These are phyloP conservation scores for Aurelia sp. DNA, from an alignment of 30 jellyfish, hydroid and myxozoan species.

Conservation along the genomic window DNA sequence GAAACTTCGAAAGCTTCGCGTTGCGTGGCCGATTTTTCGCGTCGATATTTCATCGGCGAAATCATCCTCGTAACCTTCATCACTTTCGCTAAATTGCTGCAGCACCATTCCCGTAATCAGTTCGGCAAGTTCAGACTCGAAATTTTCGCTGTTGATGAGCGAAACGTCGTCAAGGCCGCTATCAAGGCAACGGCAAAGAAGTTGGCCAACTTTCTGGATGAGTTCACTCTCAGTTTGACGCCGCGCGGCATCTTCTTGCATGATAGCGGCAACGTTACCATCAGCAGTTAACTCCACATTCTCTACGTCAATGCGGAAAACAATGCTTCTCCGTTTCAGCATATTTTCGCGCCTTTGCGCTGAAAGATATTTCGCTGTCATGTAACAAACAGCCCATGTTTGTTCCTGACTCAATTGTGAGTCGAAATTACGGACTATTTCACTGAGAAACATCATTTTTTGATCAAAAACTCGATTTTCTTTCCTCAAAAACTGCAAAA, in stretches of 20 bases:
- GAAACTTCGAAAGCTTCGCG: slow-evolving; percentile 64
- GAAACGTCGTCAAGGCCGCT: slow-evolving; percentile 44
- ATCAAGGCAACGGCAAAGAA: slow-evolving; percentile 80
- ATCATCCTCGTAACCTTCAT: slow-evolving; percentile 90
- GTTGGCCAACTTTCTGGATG: slow-evolving; percentile 61
- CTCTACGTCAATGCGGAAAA: slow-evolving; percentile 43
- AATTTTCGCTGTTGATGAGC: slow-evolving; percentile 17
- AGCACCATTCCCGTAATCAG: slow-evolving; percentile 83
- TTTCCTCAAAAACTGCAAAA: too few relatives aligned
- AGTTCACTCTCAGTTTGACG: slow-evolving; percentile 82
- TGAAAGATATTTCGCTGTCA: slow-evolving; percentile 37
- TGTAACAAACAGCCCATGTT: slow-evolving; percentile 89
- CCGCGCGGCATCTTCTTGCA: slow-evolving; percentile 44
- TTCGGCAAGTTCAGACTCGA: slow-evolving; percentile 79
- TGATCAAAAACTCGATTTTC: background rate
- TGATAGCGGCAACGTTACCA: slow-evolving; percentile 70
- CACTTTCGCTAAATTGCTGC: slow-evolving; percentile 70
- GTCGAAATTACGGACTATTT: slow-evolving; percentile 70
- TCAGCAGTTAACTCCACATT: slow-evolving; percentile 49
- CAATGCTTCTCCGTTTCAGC: slow-evolving; percentile 42
- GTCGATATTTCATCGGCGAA: slow-evolving; percentile 61
- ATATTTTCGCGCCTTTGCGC: slow-evolving; percentile 57
- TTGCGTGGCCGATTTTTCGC: slow-evolving; percentile 14
- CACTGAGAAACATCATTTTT: slow-evolving; percentile 70
- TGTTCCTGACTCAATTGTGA: slow-evolving; percentile 92